Conservation (phyloP, 2,888 invertebrate genomes). For the Aricia artaxerxes region DNA sequence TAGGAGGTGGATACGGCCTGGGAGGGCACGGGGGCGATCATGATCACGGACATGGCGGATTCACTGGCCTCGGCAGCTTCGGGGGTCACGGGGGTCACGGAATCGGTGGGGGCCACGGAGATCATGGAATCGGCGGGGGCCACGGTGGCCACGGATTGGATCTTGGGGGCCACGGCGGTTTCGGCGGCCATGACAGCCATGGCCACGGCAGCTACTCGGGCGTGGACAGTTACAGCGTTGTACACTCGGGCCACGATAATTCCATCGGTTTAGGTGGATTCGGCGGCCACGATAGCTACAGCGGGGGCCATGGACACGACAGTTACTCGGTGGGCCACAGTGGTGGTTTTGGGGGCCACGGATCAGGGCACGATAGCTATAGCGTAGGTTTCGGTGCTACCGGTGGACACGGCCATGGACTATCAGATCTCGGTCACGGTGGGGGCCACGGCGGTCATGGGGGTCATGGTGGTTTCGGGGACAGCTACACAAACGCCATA, state of each 20-base stretch:
- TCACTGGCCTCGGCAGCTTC: constrained; percentile 41
- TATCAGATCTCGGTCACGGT: constrained; percentile 6
- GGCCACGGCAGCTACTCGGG: constrained; percentile 38
- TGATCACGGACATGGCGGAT: constrained; percentile 45
- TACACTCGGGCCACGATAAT: constrained; percentile 36
- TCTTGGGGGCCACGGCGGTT: constrained; percentile 33
- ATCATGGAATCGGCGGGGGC: constrained; percentile 32
- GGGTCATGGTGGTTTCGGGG: constrained; percentile 53
- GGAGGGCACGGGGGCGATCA: constrained; percentile 41
- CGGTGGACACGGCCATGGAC: constrained; percentile 41
- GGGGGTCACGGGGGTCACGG: constrained; percentile 35
- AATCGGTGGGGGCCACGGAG: constrained; percentile 44
- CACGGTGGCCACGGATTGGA: constrained; percentile 43
- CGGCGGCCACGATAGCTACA: constrained; percentile 39
- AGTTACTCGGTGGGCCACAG: constrained; percentile 28
- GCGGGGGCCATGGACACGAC: constrained; percentile 40
- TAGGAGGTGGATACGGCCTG: constrained; percentile 45
- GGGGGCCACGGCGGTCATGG: constrained; percentile 51
- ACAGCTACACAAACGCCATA: constrained; percentile 68
- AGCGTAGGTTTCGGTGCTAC: constrained; percentile 47
- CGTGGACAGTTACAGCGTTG: constrained; percentile 44
- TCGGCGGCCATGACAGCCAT: constrained; percentile 40
- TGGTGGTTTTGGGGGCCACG: constrained; percentile 38
- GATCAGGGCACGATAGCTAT: constrained; percentile 40
- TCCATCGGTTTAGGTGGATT: constrained; percentile 38